Conservation (phyloP, 2,888 invertebrate genomes). For the Leptinotarsa haldemani region DNA sequence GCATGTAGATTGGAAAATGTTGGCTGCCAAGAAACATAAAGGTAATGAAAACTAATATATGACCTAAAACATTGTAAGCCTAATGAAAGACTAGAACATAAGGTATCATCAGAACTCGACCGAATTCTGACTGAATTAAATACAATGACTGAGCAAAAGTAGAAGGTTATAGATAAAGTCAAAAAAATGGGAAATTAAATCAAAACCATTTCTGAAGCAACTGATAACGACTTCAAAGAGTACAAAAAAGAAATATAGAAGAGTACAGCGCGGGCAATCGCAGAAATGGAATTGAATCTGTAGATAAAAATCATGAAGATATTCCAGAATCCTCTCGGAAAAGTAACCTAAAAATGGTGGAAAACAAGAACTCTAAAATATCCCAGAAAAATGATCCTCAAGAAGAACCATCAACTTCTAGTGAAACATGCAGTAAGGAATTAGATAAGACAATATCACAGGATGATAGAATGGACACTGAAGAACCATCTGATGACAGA, state of each 20-base stretch:
- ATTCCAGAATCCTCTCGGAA: not conserved
- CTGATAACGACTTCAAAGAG: constrained; percentile 45
- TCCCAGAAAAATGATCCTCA: not conserved
- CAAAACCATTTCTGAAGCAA: constrained; percentile 51
- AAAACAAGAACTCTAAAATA: too few species aligned
- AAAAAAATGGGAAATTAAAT: constrained; percentile 52
- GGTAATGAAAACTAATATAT: constrained; percentile 54
- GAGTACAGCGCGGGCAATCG: not conserved
- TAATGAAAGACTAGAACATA: constrained; percentile 47
- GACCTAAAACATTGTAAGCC: constrained; percentile 44
- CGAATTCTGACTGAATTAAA: constrained; percentile 53
- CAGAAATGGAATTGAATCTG: not conserved
- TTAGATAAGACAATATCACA: constrained; percentile 28
- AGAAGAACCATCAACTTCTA: not conserved
- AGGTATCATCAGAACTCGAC: constrained; percentile 51
- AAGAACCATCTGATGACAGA: constrained; percentile 37
- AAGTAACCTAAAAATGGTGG: not conserved
- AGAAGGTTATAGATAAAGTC: constrained; percentile 50
- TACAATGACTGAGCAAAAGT: constrained; percentile 53
- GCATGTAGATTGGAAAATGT: constrained; percentile 53
- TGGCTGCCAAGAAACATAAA: constrained; percentile 56
- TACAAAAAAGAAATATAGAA: constrained; percentile 25
- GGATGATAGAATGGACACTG: constrained; percentile 23
- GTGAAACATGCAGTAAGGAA: constrained; percentile 21
- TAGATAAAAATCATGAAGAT: too few species aligned